These are phyloP conservation scores for Hydrolagus affinis DNA, from an alignment of 2,113 vertebrate genomes.

Conservation along the genomic window DNA sequence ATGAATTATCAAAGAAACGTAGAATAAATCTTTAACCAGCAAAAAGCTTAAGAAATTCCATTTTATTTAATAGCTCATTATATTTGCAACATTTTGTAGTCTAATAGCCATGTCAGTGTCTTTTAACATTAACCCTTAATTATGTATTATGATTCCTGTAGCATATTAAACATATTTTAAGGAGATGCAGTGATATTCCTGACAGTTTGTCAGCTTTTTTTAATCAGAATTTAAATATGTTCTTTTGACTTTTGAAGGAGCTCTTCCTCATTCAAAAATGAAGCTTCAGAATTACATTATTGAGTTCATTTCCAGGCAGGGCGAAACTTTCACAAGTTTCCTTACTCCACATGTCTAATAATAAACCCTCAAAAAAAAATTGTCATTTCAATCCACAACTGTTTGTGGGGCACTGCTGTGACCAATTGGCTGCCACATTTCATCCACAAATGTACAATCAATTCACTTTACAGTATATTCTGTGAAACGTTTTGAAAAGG, in stretches of 20 bases:
- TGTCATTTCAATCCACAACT: too few relatives aligned
- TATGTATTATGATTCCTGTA: not conserved
- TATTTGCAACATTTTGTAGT: constrained; percentile 27
- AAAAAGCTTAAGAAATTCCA: constrained; percentile 23
- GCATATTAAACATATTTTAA: constrained; percentile 15
- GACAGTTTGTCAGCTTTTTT: not conserved
- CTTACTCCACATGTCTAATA: too few relatives aligned
- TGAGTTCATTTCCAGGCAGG: too few relatives aligned
- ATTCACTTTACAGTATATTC: too few relatives aligned
- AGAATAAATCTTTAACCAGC: constrained; percentile 29
- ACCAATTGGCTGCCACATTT: too few relatives aligned
- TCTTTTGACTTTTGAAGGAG: not conserved
- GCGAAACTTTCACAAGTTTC: too few relatives aligned
- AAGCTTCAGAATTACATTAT: not conserved
- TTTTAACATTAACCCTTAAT: constrained; percentile 26
- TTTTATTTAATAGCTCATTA: constrained; percentile 30
- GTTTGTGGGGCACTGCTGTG: too few relatives aligned
- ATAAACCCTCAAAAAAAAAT: too few relatives aligned
- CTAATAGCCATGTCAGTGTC: constrained; percentile 19
- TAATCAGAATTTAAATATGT: constrained; percentile 24
- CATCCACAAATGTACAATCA: too few relatives aligned
- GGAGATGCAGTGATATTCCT: constrained; percentile 2
- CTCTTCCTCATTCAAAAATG: constrained; percentile 21
- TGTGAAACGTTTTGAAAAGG: too few relatives aligned
- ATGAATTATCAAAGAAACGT: constrained; percentile 27